A percentile compares a stretch with the other conserved stretches of the same genome.
Evolutionary conservation across 2,888 invertebrate species (phyloP).

Genomic region (Agrotis segetum): DNA sequence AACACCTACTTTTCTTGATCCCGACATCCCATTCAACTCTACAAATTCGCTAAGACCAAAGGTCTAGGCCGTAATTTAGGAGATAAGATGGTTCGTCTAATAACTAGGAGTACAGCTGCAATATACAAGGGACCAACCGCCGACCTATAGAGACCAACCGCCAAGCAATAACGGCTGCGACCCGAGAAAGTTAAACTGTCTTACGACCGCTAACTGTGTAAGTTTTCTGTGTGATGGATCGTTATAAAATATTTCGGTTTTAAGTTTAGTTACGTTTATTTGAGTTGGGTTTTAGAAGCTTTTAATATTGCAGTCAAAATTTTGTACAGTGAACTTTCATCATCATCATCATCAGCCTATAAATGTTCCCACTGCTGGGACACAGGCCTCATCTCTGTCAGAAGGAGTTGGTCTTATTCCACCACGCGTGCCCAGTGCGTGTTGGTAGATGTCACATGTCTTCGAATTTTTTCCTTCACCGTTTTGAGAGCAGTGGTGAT

Average conservation of each 20-base stretch:
- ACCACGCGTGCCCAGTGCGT: no score
- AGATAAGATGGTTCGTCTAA: slow-evolving; percentile 52
- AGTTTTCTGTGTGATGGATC: slow-evolving; percentile 49
- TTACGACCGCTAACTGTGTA: slow-evolving; percentile 44
- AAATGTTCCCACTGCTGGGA: no score
- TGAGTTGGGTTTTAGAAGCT: neutral
- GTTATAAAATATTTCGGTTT: slow-evolving; percentile 43
- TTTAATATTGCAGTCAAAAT: neutral
- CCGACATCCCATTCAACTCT: slow-evolving; percentile 36
- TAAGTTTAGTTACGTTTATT: neutral
- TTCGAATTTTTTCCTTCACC: no score
- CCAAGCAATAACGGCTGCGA: slow-evolving; percentile 38
- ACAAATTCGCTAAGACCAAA: slow-evolving; percentile 27
- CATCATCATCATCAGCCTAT: no score
- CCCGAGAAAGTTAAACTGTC: slow-evolving; percentile 44
- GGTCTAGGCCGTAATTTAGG: slow-evolving; percentile 52
- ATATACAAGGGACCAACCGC: slow-evolving; percentile 46
- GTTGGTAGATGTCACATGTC: no score
- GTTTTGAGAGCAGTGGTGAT: no score
- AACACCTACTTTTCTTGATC: slow-evolving; percentile 21
- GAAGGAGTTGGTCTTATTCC: no score
- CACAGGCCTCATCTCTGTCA: no score
- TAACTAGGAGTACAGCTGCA: slow-evolving; percentile 40
- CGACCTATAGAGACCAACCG: slow-evolving; percentile 31
- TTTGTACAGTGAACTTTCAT: no score